Evolutionary conservation across 2,888 invertebrate genomes (phyloP).

Genomic region (Andrena fulva): DNA sequence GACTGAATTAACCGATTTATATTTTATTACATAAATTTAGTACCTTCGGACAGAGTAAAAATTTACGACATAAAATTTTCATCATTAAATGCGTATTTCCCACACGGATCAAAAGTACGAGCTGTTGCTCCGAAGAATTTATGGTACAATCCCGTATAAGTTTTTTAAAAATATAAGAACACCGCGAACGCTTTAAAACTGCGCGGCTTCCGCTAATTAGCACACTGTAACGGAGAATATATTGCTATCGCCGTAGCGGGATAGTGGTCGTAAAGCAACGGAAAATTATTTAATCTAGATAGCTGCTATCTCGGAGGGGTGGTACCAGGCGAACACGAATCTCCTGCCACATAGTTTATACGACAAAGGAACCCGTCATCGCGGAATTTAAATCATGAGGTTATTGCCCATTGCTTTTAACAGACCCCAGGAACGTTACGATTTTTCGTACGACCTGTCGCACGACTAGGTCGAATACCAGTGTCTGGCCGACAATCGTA

Average conservation of each 20-base stretch:
- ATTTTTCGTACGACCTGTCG: too few species aligned
- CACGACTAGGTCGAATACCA: too few species aligned
- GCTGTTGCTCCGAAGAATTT: too few species aligned
- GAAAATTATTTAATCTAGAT: slow-evolving; percentile 54
- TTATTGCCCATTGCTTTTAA: neutral
- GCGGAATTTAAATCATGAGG: slow-evolving; percentile 19
- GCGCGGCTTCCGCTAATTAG: slow-evolving; percentile 24
- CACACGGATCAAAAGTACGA: too few species aligned
- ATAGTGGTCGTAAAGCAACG: slow-evolving; percentile 17
- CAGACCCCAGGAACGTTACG: neutral
- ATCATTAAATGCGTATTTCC: too few species aligned
- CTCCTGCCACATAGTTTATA: neutral
- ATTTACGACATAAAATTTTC: too few species aligned
- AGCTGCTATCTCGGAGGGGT: slow-evolving; percentile 25
- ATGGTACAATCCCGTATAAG: too few species aligned
- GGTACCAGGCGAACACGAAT: slow-evolving; percentile 13
- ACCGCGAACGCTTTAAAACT: neutral
- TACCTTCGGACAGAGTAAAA: too few species aligned
- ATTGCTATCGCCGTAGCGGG: slow-evolving; percentile 31
- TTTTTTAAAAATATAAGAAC: neutral
- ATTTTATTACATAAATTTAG: too few species aligned
- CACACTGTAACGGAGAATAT: slow-evolving; percentile 17
- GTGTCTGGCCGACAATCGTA: too few species aligned
- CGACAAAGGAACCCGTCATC: neutral
- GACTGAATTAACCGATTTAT: too few species aligned